Evolutionary conservation across 2,797 vertebrate species (phyloP).

Genomic region (Bradypodion ventrale): DNA sequence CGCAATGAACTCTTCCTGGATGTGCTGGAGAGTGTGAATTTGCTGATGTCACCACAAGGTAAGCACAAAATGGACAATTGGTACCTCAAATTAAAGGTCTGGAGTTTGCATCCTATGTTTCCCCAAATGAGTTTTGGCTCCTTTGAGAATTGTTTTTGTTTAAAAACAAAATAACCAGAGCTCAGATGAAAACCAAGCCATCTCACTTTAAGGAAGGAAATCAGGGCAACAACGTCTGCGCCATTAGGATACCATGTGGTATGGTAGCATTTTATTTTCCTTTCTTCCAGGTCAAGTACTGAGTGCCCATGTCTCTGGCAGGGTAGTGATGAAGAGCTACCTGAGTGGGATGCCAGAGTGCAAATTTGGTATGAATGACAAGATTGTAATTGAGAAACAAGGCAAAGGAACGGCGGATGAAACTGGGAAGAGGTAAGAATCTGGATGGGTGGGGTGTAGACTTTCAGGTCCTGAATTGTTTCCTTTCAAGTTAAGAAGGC

Average conservation of each 20-base stretch:
- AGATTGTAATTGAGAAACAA: conserved; percentile 99
- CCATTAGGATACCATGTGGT: not conserved
- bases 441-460: not conserved
- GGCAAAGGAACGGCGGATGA: conserved; percentile 95
- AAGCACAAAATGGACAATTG: conserved; percentile 36
- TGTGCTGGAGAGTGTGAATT: conserved; percentile 96
- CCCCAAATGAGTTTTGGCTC: too few relatives aligned
- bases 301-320: conserved; percentile 96
- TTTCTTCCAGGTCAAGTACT: conserved; percentile 90
- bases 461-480: conserved; percentile 1
- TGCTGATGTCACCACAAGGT: conserved; percentile 99
- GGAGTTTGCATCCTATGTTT: too few relatives aligned
- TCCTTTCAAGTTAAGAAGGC: not conserved
- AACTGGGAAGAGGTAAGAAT: conserved; percentile 92
- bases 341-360: conserved; percentile 99
- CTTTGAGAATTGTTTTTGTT: too few relatives aligned
- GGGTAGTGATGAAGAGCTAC: conserved; percentile 99
- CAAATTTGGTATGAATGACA: conserved; percentile 99
- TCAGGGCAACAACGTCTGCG: too few relatives aligned
- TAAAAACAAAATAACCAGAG: too few relatives aligned
- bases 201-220: too few relatives aligned
- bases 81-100: too few relatives aligned
- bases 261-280: not conserved
- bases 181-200: not conserved
- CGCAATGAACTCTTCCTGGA: conserved; percentile 98